Base-by-base conservation (phyloP, 2,888 invertebrate genomes). In the Anodontia alba region DNA sequence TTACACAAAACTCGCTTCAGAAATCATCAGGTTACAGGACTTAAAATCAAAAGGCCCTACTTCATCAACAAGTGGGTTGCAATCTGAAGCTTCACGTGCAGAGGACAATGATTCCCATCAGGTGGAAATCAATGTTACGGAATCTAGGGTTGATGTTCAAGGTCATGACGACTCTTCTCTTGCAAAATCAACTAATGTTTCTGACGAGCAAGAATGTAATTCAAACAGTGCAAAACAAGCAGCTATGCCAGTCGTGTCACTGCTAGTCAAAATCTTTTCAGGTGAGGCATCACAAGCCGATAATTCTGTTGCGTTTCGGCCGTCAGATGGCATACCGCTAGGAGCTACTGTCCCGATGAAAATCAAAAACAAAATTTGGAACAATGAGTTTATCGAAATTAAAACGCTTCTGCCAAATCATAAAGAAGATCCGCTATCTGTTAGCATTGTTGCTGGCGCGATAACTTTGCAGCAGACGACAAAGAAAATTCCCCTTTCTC, bases 161-260 rank as follows among this genome's bases (percentile, higher is more conserved):
- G 7, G 42, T 42, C 42, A 7, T 15, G 15, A 15, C 42, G 8
- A 7, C 7, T 7, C 15, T 42, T 7, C 42, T 42, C 15, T 15
- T 42, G 42, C 42, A 10, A 46, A 17, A 7, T 15, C 46, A 46
- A 46, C 46, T 15, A 46, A 46, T 12, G 2, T 2, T 15, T 7
- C n/a, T n/a, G n/a, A n/a, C n/a, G n/a, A n/a, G n/a, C n/a, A n/a
- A n/a, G n/a, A n/a, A n/a, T n/a, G n/a, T n/a, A n/a, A n/a, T n/a
- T n/a, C n/a, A n/a, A n/a, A n/a, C n/a, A n/a, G n/a, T n/a, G n/a
- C n/a, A n/a, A n/a, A n/a, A n/a, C n/a, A 54, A 26, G 54, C 54
- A 54, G 54, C 54, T 26, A 26, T 54, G 54, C 54, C 54, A 54
- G 54, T 54, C 23, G 54, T 54, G 54, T 54, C 54, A 26, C 54